Evolutionary conservation across 37 sponge, comb jelly and placozoan species (phyloP).

Genomic region (Aphrocallistes beatrix): DNA sequence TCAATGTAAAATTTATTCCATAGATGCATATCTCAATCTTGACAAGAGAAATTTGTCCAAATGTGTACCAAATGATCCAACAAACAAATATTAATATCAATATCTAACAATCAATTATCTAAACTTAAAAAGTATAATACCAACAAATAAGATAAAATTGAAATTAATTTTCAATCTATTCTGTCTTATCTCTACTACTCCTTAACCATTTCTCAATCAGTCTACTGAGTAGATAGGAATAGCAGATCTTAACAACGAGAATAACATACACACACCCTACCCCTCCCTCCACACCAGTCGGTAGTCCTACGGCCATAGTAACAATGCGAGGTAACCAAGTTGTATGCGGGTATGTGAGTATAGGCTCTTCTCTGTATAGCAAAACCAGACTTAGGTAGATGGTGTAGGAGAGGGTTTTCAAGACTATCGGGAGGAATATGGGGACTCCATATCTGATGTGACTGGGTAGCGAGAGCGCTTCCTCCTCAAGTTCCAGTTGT

Average conservation of each 20-base stretch:
- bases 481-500: not conserved
- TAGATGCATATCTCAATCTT: too few species aligned
- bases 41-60: too few species aligned
- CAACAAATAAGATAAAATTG: too few species aligned
- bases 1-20: too few species aligned
- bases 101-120: too few species aligned
- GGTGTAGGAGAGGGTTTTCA: not conserved
- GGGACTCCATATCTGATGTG: not conserved
- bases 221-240: too few species aligned
- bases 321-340: not conserved
- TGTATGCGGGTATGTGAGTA: not conserved
- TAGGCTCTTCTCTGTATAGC: not conserved
- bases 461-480: not conserved
- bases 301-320: not conserved
- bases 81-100: too few species aligned
- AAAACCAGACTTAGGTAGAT: not conserved
- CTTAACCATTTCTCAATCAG: too few species aligned
- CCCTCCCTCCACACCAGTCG: constrained; percentile 4
- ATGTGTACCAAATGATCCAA: too few species aligned
- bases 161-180: too few species aligned
- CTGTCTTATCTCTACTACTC: too few species aligned
- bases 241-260: not conserved
- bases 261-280: not conserved
- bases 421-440: not conserved
- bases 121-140: too few species aligned